Conservation (phyloP, 2,797 vertebrate species). For the Sciaenops ocellatus region DNA sequence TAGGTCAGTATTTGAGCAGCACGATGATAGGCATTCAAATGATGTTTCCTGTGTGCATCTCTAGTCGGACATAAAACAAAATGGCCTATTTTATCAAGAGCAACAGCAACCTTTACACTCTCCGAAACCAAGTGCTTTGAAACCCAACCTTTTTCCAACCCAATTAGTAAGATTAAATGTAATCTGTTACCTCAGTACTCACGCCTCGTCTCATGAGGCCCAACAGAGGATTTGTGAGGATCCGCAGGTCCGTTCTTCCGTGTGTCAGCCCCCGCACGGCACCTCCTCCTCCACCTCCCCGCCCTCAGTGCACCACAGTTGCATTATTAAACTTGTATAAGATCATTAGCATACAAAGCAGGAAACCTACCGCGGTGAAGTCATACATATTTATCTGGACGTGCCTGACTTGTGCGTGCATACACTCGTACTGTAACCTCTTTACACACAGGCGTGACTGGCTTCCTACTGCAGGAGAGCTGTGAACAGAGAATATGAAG, state of each 20-base stretch:
- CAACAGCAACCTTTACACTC: conserved; percentile 16
- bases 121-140: not conserved
- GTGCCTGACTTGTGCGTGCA: conserved; percentile 65
- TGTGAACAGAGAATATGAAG: conserved; percentile 36
- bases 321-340: conserved; percentile 84
- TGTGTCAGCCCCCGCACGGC: conserved; percentile 26
- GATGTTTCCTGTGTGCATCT: not conserved
- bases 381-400: conserved; percentile 83
- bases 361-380: conserved; percentile 70
- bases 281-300: conserved; percentile 38
- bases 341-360: conserved; percentile 85
- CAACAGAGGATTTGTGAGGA: conserved; percentile 33
- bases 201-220: conserved; percentile 46
- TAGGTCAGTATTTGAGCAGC: not conserved
- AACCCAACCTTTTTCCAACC: conserved; percentile 45
- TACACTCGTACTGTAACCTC: conserved; percentile 66
- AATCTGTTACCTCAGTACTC: conserved; percentile 61
- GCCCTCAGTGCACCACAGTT: conserved; percentile 58
- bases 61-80: not conserved
- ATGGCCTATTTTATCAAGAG: conserved; percentile 20
- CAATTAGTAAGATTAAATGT: conserved; percentile 67
- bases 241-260: conserved; percentile 32
- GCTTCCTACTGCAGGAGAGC: conserved; percentile 45
- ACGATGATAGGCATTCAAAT: not conserved
- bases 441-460: conserved; percentile 50